Base-by-base conservation (phyloP, 2,797 vertebrate species). In the Lagorchestes hirsutus region DNA sequence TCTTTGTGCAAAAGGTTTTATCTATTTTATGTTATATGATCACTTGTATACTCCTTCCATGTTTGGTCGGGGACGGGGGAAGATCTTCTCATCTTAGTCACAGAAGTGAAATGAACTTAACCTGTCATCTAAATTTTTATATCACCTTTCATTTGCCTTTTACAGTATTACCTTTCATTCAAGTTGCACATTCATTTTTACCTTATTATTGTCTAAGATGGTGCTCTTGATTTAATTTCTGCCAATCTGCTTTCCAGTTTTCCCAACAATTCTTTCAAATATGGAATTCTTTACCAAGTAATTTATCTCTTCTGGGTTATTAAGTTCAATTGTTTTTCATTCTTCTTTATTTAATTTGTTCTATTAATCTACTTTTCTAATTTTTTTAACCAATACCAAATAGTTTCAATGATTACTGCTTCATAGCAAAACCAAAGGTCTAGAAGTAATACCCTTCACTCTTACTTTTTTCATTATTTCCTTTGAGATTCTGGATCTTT, bases 41-140 rank as follows among this genome's bases (percentile, higher is more conserved):
- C 22, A 46, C 9, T 22, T 46, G 2, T 46, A 46, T 27, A 40
- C 4, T 22, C 74, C 40, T 46, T 82, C 40, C 40, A 24, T 11
- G 8, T 46, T 27, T 46, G 74, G 24, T 10, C 22, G 12, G 1
- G 0, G 27, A 5, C 4, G 0, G 5, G 0, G 27, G 16, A n/a
- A 74, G 6, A n/a, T 0, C 34, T 1, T 11, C 24, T 82, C 22
- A 82, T 27, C 74, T 46, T 82, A 46, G 74, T 46, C 67, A 82
- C 3, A 82, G 6, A 12, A 40, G 67, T 82, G n/a, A 82, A 82
- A 67, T 14, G 34, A 34, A 16, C 13, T 13, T 67, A 67, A 67
- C 34, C 34, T 74, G n/a, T 74, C 67, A 82, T 24, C n/a, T 24
- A 46, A 46, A 46, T 46, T 82, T 82, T 46, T 22, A n/a, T 24